These are phyloP conservation scores for Leptopilina syphax DNA, from an alignment of 2,888 invertebrate species.

Conservation along the genomic window DNA sequence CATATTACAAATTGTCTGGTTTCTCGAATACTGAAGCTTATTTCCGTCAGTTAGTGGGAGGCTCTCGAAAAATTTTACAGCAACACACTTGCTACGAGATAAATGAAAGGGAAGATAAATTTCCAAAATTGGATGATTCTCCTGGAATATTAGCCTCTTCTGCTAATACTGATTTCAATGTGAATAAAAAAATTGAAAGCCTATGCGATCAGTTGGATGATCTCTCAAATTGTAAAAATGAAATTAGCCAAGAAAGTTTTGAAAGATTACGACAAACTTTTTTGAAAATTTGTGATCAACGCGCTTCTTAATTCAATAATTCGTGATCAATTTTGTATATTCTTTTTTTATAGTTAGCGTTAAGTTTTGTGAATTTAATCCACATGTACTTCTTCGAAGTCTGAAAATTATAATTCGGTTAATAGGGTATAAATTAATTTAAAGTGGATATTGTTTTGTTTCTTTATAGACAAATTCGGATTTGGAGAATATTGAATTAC, in stretches of 20 bases:
- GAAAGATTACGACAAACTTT: constrained; percentile 57
- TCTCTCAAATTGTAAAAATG: constrained; percentile 52
- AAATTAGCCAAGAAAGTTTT: constrained; percentile 52
- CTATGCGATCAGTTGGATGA: constrained; percentile 63
- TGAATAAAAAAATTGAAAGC: constrained; percentile 57
- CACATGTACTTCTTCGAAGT: no score
- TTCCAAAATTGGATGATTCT: constrained; percentile 51
- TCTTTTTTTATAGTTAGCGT: no score
- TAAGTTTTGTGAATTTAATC: no score
- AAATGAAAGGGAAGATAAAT: constrained; percentile 60
- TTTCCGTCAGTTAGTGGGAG: constrained; percentile 52
- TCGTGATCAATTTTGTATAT: not conserved
- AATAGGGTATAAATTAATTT: no score
- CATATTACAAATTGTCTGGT: constrained; percentile 52
- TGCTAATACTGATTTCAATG: constrained; percentile 32
- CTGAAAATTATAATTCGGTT: no score
- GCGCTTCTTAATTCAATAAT: not conserved
- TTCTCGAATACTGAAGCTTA: constrained; percentile 58
- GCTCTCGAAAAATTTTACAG: not conserved
- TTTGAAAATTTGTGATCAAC: constrained; percentile 46
- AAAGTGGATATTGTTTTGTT: no score
- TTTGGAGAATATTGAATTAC: no score
- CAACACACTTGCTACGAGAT: constrained; percentile 61
- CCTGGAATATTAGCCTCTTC: not conserved
- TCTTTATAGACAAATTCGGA: no score